Evolutionary conservation across 2,797 vertebrate species (phyloP), one percentile per base, ranked within the genome.

Genomic region (Sebastolobus alascanus): DNA sequence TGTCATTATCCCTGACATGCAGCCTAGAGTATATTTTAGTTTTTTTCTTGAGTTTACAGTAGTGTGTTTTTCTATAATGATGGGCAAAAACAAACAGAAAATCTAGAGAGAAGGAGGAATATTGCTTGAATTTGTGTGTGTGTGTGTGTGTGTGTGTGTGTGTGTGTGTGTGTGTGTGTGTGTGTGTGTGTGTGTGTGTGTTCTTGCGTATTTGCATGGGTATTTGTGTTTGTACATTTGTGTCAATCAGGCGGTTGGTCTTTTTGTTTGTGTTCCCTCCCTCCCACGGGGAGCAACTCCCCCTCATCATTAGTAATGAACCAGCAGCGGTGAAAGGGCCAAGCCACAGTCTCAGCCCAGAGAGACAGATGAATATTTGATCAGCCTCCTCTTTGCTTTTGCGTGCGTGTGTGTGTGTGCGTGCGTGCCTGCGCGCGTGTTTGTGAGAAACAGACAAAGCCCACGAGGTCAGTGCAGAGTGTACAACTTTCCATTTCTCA

Each of bases 311-410:
- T 93, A 92, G 90, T 83, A 84, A 87, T 90, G 89, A 88, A 89
- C 60, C 86, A 88, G 79, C 77, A 83, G 84, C 27, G 52, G 91
- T 85, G 83, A 87, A 82, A 82, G 72, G 86, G 80, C 87, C 68
- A 69, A 80, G 79, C 80, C 85, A 78, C 85, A 84, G 84, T 79
- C 84, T 82, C 68, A 86, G 80, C 85, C 84, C 87, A 84, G 74
- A 75, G 84, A 90, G 84, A 87, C 77, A 69, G 79, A 93, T 91
- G 84, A 91, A 92, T 91, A 92, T 92, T 92, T 93, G 86, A 93
- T 92, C 75, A 84, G 87, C 31, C 64, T 35, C 75, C 74, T 78
- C 73, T 89, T 83, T 85, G 80, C 77, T 73, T 83, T 66, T 37
- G 38, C 31, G 52, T 12, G 11, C 14, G 31, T 37, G 20, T 54